Base-by-base conservation (phyloP, 2,888 invertebrate species). In the Sepioteuthis lessoniana region DNA sequence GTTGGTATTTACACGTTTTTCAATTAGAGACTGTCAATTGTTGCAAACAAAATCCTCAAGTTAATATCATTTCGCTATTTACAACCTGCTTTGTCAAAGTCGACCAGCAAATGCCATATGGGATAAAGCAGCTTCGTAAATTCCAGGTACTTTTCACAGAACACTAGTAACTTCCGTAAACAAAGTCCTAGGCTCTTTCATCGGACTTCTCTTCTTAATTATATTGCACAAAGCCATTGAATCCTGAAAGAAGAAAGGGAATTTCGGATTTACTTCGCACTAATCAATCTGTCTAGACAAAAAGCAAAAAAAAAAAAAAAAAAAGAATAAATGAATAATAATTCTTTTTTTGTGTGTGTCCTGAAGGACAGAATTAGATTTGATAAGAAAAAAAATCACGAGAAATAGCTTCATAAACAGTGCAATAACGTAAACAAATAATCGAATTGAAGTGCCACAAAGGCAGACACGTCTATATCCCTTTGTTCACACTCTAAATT, bases 241-340 rank as follows among this genome's bases (percentile, higher is more conserved):
- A 76, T 76, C n/a, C 31, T 5, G 60, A 10, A 7, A 60, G 76
- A 76, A 76, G 76, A 35, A 10, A 76, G 13, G n/a, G 35, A n/a
- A 13, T 76, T 76, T 76, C 13, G 76, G 13, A 35, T 76, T n/a
- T 19, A 76, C n/a, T 76, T 35, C n/a, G 76, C n/a, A 13, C n/a
- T 35, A 60, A 60, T 60, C n/a, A 76, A 76, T 76, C 76, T n/a
- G 76, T 76, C 76, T 76, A 76, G 76, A 76, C 76, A n/a, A 76
- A 35, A 76, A 76, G n/a, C n/a, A n/a, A n/a, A 76, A 76, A 76
- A 3, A n/a, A 10, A 7, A n/a, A 76, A 31, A 4, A 60, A n/a
- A 76, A 19, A 47, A 16, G 0, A 47, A 47, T 47, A 47, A 47
- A 50, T 19, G 3, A 50, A 50, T 50, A 50, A 25, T 55, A 25